phyloP scores from a whole-genome alignment of 2,888 invertebrate genomes.

The Theodoxus fluviatilis region DNA sequence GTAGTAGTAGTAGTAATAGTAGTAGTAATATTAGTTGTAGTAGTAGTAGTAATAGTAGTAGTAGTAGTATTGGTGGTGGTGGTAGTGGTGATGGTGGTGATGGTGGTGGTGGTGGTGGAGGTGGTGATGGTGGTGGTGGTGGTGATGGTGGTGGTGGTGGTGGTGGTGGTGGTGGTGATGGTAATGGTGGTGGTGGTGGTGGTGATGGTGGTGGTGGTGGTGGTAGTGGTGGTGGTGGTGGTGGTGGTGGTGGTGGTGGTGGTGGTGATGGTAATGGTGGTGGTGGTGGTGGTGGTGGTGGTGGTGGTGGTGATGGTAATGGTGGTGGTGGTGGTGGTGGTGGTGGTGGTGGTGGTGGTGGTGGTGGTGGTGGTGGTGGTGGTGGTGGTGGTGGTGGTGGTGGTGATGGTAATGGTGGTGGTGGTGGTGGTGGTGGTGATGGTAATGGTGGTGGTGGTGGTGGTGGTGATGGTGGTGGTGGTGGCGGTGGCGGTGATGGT shows the following conservation, averaged over 20 bases:
- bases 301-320: background rate
- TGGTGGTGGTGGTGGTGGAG: background rate
- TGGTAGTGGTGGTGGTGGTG: background rate
- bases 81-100: background rate
- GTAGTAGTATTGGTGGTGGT: background rate
- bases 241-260: background rate
- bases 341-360: background rate
- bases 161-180: background rate
- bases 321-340: background rate
- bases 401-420: background rate
- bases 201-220: background rate
- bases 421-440: background rate
- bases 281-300: background rate
- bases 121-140: background rate
- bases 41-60: background rate
- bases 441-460: background rate
- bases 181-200: background rate
- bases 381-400: background rate
- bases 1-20: background rate
- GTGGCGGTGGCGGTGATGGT: background rate
- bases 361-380: background rate
- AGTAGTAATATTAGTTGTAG: background rate
- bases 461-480: background rate
- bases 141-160: background rate
- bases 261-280: background rate